A percentile compares a stretch with the other conserved stretches of the same genome.
These are phyloP conservation scores for Lypha dubia DNA, from an alignment of 2,888 invertebrate genomes.

Conservation along the genomic window DNA sequence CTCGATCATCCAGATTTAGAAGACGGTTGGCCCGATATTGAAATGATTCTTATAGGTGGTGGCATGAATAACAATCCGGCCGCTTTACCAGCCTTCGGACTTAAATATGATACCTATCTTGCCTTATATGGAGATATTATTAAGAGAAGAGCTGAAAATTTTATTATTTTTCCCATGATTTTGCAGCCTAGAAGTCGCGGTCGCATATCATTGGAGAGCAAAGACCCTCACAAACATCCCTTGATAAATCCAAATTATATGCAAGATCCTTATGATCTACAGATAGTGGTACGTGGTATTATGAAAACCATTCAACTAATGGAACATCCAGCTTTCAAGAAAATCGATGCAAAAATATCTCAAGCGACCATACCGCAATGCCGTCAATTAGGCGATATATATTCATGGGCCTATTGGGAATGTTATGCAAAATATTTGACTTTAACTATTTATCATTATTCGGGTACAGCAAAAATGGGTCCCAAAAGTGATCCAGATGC, in stretches of 20 bases:
- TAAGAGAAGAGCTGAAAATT: constrained; percentile 81
- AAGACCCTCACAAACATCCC: constrained; percentile 87
- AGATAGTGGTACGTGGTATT: constrained; percentile 86
- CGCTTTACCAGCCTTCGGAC: constrained; percentile 81
- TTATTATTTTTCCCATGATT: constrained; percentile 86
- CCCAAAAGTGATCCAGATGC: constrained; percentile 85
- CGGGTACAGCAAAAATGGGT: constrained; percentile 88
- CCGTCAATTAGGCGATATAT: constrained; percentile 80
- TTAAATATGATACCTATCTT: constrained; percentile 82
- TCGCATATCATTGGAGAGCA: constrained; percentile 85
- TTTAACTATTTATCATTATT: constrained; percentile 86
- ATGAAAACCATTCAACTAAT: constrained; percentile 84
- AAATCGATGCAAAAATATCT: constrained; percentile 84
- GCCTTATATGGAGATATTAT: constrained; percentile 81
- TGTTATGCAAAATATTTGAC: constrained; percentile 86
- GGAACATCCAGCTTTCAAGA: constrained; percentile 84
- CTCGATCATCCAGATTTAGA: constrained; percentile 84
- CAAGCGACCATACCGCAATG: constrained; percentile 86
- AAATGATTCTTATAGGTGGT: constrained; percentile 86
- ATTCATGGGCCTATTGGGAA: constrained; percentile 86
- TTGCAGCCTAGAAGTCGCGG: constrained; percentile 88
- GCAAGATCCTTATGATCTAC: constrained; percentile 86
- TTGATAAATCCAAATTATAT: constrained; percentile 89
- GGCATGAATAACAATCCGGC: constrained; percentile 80
- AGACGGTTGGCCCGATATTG: constrained; percentile 87